Evolutionary conservation across 2,797 vertebrate genomes (phyloP).

Genomic region (Peromyscus aztecus): DNA sequence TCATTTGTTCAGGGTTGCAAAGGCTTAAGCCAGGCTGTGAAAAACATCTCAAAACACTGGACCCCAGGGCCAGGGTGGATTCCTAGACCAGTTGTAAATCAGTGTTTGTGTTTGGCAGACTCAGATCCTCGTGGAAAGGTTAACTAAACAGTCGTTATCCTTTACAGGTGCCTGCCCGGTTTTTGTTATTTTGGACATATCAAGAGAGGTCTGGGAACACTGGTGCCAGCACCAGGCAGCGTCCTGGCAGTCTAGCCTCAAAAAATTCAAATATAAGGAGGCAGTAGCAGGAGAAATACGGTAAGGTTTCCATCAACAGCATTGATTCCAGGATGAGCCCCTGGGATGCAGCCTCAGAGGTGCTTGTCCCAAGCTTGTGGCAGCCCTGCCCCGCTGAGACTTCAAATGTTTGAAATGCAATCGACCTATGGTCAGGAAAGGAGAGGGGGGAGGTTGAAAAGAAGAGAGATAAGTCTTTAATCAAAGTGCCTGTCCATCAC

Average conservation of each 20-base stretch:
- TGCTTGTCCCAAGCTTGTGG: slow-evolving; percentile 30
- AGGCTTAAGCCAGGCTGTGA: slow-evolving; percentile 51
- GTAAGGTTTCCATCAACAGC: background rate
- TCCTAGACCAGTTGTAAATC: slow-evolving; percentile 37
- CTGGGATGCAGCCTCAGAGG: background rate
- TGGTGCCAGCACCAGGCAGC: background rate
- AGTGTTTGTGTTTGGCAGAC: background rate
- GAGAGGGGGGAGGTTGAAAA: background rate
- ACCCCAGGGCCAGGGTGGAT: background rate
- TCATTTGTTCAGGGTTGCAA: slow-evolving; percentile 78
- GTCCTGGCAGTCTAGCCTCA: background rate
- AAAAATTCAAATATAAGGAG: background rate
- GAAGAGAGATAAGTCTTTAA: slow-evolving; percentile 47
- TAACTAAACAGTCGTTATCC: background rate
- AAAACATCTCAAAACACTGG: background rate
- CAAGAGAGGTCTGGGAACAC: background rate
- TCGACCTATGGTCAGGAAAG: slow-evolving; percentile 12
- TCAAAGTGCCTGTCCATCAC: background rate
- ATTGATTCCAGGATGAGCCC: slow-evolving; percentile 36
- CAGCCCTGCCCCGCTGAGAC: background rate
- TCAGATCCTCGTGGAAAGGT: slow-evolving; percentile 58
- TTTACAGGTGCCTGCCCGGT: background rate
- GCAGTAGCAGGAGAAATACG: slow-evolving; percentile 77
- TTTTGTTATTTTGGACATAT: slow-evolving; percentile 46
- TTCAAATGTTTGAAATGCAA: slow-evolving; percentile 53